A percentile compares a stretch with the other conserved stretches of the same genome.
These are phyloP conservation scores for Buceros bicornis DNA, from an alignment of 2,797 vertebrate species.

Conservation along the genomic window DNA sequence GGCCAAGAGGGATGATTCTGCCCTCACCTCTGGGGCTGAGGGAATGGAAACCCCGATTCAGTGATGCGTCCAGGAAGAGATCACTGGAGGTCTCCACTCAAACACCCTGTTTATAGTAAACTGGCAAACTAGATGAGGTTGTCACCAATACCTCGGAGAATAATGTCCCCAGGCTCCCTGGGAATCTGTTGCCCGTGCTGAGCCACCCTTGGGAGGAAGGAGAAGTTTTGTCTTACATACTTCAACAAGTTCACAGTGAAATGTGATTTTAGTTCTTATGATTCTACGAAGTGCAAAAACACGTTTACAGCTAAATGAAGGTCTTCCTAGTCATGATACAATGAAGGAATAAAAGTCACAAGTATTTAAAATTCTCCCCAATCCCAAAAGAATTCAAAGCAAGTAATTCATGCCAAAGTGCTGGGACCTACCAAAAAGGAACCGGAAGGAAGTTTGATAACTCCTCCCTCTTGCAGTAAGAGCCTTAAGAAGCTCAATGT, in stretches of 20 bases:
- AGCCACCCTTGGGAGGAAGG: not conserved
- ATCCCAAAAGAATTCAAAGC: not conserved
- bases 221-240: not conserved
- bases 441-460: not conserved
- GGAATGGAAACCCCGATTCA: not conserved
- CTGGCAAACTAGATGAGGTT: not conserved
- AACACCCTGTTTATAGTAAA: not conserved
- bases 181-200: not conserved
- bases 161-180: not conserved
- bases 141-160: not conserved
- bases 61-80: fast-evolving
- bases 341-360: not conserved
- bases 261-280: not conserved
- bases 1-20: not conserved
- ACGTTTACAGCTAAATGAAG: not conserved
- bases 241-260: not conserved
- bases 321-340: not conserved
- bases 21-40: not conserved
- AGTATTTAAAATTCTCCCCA: not conserved
- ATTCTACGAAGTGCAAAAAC: not conserved
- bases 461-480: not conserved
- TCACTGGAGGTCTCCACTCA: not conserved
- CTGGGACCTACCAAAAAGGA: not conserved
- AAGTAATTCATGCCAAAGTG: not conserved
- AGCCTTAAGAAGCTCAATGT: not conserved